These are phyloP conservation scores for Oreocharis arfaki DNA, from an alignment of 2,113 vertebrate genomes.

Conservation along the genomic window DNA sequence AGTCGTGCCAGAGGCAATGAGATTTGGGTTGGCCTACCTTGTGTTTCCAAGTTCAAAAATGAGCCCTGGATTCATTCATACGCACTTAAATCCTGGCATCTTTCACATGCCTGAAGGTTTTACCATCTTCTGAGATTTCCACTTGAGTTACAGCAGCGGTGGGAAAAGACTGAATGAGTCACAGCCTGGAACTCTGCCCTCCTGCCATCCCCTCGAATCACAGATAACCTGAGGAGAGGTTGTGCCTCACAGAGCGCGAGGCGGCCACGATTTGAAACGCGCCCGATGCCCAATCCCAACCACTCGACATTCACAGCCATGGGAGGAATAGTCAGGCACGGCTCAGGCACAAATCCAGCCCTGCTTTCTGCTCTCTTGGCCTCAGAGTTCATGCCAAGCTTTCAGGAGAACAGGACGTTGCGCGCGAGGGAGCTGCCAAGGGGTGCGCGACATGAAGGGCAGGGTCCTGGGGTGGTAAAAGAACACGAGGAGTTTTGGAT, in stretches of 20 bases:
- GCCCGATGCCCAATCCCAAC: fast-evolving
- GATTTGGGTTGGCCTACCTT: not conserved
- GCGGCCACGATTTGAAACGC: not conserved
- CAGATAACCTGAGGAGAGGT: not conserved
- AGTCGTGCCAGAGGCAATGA: not conserved
- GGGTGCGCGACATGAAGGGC: fast-evolving
- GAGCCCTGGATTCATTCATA: not conserved
- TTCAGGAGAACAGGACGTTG: not conserved
- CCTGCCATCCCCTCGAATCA: not conserved
- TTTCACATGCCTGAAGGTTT: conserved; percentile 23
- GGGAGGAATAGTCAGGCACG: not conserved
- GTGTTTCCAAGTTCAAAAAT: not conserved
- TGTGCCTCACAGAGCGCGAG: not conserved
- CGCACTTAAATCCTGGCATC: not conserved
- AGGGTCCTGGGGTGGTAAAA: not conserved
- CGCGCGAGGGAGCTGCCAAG: not conserved
- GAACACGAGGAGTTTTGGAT: fast-evolving
- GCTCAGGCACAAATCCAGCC: not conserved
- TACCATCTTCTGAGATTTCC: conserved; percentile 5
- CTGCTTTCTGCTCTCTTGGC: not conserved
- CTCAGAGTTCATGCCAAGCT: fast-evolving
- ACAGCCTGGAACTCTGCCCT: not conserved
- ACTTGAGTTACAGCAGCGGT: conserved; percentile 9
- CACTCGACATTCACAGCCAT: not conserved
- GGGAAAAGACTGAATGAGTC: conserved; percentile 16